Conservation (phyloP, 2,113 vertebrate species). For the Clarias magur region DNA sequence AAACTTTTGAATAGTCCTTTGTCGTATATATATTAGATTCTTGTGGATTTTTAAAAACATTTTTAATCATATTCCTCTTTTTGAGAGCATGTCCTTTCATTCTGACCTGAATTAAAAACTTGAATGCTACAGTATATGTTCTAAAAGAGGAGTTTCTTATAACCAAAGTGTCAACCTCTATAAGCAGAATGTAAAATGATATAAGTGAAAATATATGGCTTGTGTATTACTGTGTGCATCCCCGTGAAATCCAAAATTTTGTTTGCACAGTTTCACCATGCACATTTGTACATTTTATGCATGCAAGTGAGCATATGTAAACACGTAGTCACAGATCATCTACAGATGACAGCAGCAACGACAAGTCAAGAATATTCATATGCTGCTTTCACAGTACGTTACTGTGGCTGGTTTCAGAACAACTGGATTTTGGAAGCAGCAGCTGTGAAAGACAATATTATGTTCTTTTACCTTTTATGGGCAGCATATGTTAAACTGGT, state of each 20-base stretch:
- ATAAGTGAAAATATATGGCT: background rate
- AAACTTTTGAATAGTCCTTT: background rate
- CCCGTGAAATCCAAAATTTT: background rate
- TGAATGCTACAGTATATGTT: background rate
- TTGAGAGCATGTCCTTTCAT: background rate
- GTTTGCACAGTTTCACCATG: slow-evolving; percentile 1
- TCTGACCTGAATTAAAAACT: background rate
- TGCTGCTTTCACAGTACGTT: slow-evolving; percentile 2
- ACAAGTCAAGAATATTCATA: slow-evolving; percentile 7
- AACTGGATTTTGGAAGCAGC: background rate
- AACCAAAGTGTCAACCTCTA: background rate
- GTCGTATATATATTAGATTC: background rate
- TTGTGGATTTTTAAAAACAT: background rate
- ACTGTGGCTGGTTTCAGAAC: background rate
- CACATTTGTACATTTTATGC: background rate
- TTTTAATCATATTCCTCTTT: background rate
- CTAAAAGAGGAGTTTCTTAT: background rate
- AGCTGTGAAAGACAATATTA: background rate
- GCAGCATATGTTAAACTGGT: background rate
- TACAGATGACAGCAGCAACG: slow-evolving; percentile 5
- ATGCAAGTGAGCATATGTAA: slow-evolving; percentile 19
- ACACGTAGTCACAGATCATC: slow-evolving; percentile 28
- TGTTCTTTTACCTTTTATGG: background rate
- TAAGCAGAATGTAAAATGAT: background rate
- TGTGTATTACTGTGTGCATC: background rate